A percentile compares a stretch with the other conserved stretches of the same genome.
Conservation (phyloP, 2,888 invertebrate species). For the Euzophera pinguis region DNA sequence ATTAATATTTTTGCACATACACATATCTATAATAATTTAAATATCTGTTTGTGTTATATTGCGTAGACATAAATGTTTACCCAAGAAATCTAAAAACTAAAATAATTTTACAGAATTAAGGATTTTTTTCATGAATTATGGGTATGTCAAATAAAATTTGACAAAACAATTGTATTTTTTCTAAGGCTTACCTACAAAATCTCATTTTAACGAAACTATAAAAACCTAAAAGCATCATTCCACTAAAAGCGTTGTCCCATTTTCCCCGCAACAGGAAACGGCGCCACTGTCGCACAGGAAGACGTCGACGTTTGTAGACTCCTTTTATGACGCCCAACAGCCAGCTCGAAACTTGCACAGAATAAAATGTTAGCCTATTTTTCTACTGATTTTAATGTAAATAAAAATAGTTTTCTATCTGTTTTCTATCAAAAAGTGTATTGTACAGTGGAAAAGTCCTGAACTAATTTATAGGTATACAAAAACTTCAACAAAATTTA, state of each 20-base stretch:
- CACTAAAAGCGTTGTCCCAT: constrained; percentile 8
- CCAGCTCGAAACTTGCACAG: neutral
- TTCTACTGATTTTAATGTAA: neutral
- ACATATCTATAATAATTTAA: no score
- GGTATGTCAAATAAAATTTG: no score
- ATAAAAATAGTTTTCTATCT: neutral
- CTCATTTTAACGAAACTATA: neutral
- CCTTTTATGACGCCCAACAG: neutral
- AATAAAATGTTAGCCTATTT: neutral
- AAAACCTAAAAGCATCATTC: neutral
- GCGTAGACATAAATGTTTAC: no score
- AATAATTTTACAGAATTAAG: no score
- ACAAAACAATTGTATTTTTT: no score
- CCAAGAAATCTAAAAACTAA: no score
- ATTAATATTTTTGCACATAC: no score
- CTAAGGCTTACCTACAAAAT: neutral
- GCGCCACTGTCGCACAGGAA: constrained; percentile 23
- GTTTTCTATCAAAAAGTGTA: neutral
- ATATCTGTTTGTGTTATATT: no score
- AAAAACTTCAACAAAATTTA: no score
- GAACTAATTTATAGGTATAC: no score
- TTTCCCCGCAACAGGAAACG: constrained; percentile 19
- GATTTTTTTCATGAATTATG: no score
- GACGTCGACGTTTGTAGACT: constrained; percentile 13
- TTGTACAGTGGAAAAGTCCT: neutral